Percentiles rank a stretch among this genome's conserved stretches.
Conservation (phyloP, 2,888 invertebrate species). For the Calameuta pallipes region DNA sequence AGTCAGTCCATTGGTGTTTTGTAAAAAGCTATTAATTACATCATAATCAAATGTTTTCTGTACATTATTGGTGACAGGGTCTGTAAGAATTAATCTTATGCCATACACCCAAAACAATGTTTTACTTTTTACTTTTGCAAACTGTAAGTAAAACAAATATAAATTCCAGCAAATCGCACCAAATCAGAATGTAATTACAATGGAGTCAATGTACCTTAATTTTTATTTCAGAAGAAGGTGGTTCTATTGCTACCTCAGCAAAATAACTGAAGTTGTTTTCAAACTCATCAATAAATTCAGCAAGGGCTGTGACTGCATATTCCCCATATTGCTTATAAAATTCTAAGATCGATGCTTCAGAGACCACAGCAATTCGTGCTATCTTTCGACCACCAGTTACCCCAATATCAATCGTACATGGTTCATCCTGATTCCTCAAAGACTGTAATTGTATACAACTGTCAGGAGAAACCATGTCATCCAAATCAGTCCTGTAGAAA, state of each 20-base stretch:
- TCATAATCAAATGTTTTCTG: slow-evolving; percentile 42
- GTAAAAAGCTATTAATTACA: slow-evolving; percentile 46
- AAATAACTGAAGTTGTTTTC: slow-evolving; percentile 60
- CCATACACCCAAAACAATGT: slow-evolving; percentile 64
- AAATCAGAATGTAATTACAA: neutral
- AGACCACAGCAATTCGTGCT: slow-evolving; percentile 58
- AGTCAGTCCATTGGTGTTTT: slow-evolving; percentile 27
- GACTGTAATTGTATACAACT: slow-evolving; percentile 54
- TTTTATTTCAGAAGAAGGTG: slow-evolving; percentile 54
- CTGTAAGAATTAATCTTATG: slow-evolving; percentile 56
- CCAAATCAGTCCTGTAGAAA: slow-evolving; percentile 54
- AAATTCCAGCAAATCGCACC: neutral
- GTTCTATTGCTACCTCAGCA: slow-evolving; percentile 51
- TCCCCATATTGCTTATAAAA: slow-evolving; percentile 65
- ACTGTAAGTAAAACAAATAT: slow-evolving; percentile 46
- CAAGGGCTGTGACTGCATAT: slow-evolving; percentile 61
- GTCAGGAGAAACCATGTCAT: slow-evolving; percentile 58
- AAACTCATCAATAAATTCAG: slow-evolving; percentile 62
- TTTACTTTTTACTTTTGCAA: slow-evolving; percentile 57
- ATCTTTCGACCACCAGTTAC: slow-evolving; percentile 54
- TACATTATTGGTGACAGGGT: slow-evolving; percentile 21
- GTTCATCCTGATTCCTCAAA: slow-evolving; percentile 35
- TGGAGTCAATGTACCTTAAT: slow-evolving; percentile 49
- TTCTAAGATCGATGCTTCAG: slow-evolving; percentile 66
- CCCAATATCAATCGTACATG: slow-evolving; percentile 56